phyloP scores from a whole-genome alignment of 2,888 invertebrate species.

The Enoplolaimus lenunculus region DNA sequence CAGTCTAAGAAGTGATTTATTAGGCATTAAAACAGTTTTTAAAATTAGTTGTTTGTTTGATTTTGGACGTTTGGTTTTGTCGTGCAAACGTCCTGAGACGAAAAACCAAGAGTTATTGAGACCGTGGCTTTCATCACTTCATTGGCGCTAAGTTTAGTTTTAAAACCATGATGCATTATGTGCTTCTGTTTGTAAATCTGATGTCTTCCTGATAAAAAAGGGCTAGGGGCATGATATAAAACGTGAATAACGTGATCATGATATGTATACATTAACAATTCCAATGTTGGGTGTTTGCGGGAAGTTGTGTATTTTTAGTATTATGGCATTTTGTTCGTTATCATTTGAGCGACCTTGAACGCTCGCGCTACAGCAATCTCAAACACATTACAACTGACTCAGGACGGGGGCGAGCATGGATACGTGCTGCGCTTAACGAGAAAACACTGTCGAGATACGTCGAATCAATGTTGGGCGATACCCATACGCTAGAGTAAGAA shows the following conservation, averaged over 20 bases:
- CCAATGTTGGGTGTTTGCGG: background rate
- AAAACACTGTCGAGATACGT: conserved; percentile 57
- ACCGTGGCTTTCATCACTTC: too few relatives aligned
- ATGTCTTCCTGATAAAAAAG: too few relatives aligned
- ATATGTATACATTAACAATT: background rate
- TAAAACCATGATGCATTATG: too few relatives aligned
- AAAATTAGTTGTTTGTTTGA: too few relatives aligned
- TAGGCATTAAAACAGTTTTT: too few relatives aligned
- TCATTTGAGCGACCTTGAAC: conserved; percentile 71
- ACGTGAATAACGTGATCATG: background rate
- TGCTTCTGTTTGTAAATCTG: background rate
- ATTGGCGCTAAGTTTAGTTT: too few relatives aligned
- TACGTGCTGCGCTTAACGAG: conserved; percentile 76
- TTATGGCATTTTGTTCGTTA: conserved; percentile 45
- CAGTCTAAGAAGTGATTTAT: too few relatives aligned
- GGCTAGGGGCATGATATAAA: too few relatives aligned
- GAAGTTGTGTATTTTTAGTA: conserved; percentile 33
- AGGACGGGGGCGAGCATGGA: conserved; percentile 72
- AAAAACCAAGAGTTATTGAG: too few relatives aligned
- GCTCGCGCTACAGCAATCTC: conserved; percentile 63
- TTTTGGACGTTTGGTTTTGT: too few relatives aligned
- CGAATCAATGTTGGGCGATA: conserved; percentile 13
- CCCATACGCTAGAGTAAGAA: conserved; percentile 9
- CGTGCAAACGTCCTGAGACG: too few relatives aligned
- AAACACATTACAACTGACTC: conserved; percentile 57